Base-by-base conservation (phyloP, 2,797 vertebrate species). In the Gymnothorax reevesii region DNA sequence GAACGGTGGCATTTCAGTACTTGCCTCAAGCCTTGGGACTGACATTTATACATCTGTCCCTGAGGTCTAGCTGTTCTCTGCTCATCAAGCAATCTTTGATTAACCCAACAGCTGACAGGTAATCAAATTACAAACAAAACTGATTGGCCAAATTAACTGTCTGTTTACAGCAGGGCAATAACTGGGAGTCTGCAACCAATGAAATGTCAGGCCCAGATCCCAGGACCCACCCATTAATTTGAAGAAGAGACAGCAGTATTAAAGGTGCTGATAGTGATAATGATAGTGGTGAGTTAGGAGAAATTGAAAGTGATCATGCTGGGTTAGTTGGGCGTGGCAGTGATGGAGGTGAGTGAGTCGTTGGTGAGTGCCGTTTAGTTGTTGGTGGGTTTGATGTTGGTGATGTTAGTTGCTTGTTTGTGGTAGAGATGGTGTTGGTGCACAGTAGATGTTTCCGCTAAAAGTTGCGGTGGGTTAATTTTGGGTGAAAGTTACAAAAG, bases 111-210 rank as follows among this genome's bases (percentile, higher is more conserved):
- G 87, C 87, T 87, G 84, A n/a, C 82, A 88, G 57, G 60, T 84
- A 88, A 90, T 80, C 64, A 57, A 75, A 90, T 87, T 89, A 86
- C 89, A 88, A 64, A 69, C 64, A 64, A 85, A 90, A 88, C 8
- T 66, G 22, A 87, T 85, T 84, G 66, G 57, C 84, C 80, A 83
- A 87, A 91, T 88, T 88, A 77, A 57, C 69, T 88, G 77, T 82
- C 12, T 57, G n/a, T 59, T 33, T 57, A 13, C 71, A 83, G 87
- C 12, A 33, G 71, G 71, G 27, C 25, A 3, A 4, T 69, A 6
- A 85, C 10, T 49, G 33, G 33, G 33, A 42, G 33, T 42, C 33
- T 42, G 86, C 54, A 27, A 5, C 83, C 88, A 82, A 88, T 88
- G 80, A 12, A 75, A 87, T 91, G 88, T 83, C 71, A 49, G 83